Conservation (phyloP, 2,888 invertebrate genomes). For the Liodrosophila aerea region DNA sequence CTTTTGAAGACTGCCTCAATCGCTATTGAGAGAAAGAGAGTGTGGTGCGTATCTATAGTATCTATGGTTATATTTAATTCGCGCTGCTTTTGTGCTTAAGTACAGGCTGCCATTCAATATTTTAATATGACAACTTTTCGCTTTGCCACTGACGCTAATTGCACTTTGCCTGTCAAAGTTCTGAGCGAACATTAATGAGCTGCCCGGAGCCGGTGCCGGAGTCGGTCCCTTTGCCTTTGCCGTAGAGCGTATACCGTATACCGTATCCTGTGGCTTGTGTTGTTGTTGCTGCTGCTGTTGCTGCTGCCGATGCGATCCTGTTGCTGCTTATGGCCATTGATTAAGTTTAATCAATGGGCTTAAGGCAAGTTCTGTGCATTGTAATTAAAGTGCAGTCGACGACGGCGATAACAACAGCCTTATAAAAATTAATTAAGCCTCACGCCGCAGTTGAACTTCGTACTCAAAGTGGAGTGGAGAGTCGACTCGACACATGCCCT, state of each 20-base stretch:
- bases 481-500: too few relatives aligned
- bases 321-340: conserved; percentile 70
- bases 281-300: conserved; percentile 20
- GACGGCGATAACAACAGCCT: conserved; percentile 65
- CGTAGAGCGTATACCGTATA: conserved; percentile 1
- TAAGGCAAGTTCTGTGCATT: conserved; percentile 74
- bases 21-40: too few relatives aligned
- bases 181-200: conserved; percentile 68
- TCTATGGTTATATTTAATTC: neutral
- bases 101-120: conserved; percentile 68
- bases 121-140: conserved; percentile 72
- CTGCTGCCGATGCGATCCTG: conserved; percentile 34
- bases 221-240: neutral
- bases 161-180: conserved; percentile 72
- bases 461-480: conserved; percentile 8
- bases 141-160: conserved; percentile 64
- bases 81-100: conserved; percentile 4
- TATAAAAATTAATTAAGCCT: conserved; percentile 75
- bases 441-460: conserved; percentile 44
- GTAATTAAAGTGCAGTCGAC: conserved; percentile 70
- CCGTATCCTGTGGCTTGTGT: conserved; percentile 1
- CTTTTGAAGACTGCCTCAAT: too few relatives aligned
- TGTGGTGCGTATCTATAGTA: too few relatives aligned
- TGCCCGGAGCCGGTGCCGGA: conserved; percentile 15
- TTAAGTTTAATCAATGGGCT: conserved; percentile 76